Conservation (phyloP, 2,113 vertebrate genomes). For the Pelobates fuscus region DNA sequence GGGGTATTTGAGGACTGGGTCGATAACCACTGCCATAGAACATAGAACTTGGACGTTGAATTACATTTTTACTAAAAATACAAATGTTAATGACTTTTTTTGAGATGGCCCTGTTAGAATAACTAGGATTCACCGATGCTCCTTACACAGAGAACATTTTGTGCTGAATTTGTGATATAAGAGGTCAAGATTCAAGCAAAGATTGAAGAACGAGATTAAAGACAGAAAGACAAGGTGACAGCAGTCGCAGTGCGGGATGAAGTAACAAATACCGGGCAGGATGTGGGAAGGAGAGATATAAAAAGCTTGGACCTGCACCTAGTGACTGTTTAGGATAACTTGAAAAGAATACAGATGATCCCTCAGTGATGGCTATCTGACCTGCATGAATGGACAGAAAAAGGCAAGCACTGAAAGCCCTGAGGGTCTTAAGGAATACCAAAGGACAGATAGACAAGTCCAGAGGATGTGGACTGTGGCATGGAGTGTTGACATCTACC, state of each 20-base stretch:
- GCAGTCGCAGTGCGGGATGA: neutral
- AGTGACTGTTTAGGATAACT: neutral
- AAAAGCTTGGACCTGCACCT: neutral
- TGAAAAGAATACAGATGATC: constrained; percentile 8
- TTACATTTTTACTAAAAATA: too few species aligned
- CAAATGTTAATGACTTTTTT: too few species aligned
- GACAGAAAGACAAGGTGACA: neutral
- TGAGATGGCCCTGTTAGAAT: too few species aligned
- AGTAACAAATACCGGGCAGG: neutral
- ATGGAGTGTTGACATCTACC: neutral
- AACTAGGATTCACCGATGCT: too few species aligned
- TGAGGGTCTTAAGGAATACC: neutral
- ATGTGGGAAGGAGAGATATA: constrained; percentile 11
- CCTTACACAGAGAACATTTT: too few species aligned
- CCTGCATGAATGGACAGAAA: neutral
- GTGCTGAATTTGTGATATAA: too few species aligned
- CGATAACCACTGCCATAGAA: too few species aligned
- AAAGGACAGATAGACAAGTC: neutral
- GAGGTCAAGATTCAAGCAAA: neutral
- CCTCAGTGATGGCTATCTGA: constrained; percentile 1
- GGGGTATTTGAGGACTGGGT: too few species aligned
- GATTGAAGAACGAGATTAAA: neutral
- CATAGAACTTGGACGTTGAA: too few species aligned
- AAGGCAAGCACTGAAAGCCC: neutral
- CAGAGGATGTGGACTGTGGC: neutral